phyloP scores from a whole-genome alignment of 2,888 invertebrate genomes.

The Dioctria linearis region DNA sequence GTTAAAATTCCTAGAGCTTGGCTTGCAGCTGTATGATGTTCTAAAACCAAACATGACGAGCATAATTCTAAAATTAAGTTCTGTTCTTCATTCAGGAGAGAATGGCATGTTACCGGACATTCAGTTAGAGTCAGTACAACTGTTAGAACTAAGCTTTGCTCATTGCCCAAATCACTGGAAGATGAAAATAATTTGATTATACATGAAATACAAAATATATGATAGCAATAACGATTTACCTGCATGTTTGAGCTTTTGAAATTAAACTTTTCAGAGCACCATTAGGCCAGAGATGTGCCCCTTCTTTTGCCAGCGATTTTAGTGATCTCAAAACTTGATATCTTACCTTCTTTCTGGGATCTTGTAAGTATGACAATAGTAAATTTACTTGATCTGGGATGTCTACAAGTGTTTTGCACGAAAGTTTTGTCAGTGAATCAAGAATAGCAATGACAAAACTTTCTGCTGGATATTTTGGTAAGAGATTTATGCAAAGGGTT shows the following conservation, averaged over 20 bases:
- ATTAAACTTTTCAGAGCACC: constrained; percentile 71
- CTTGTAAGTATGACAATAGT: constrained; percentile 79
- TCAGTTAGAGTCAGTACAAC: constrained; percentile 68
- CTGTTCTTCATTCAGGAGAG: constrained; percentile 67
- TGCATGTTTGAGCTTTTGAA: constrained; percentile 66
- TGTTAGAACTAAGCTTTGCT: constrained; percentile 68
- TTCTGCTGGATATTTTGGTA: constrained; percentile 84
- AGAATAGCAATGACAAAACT: constrained; percentile 87
- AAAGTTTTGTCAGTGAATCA: constrained; percentile 89
- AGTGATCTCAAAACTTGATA: constrained; percentile 79
- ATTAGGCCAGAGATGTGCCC: constrained; percentile 85
- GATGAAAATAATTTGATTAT: neutral
- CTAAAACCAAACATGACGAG: constrained; percentile 67
- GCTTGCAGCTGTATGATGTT: constrained; percentile 68
- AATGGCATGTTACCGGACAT: constrained; percentile 69
- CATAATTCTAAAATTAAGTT: constrained; percentile 67
- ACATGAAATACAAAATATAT: neutral
- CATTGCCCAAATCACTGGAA: constrained; percentile 64
- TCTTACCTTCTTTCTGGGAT: constrained; percentile 81
- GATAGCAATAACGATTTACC: constrained; percentile 41
- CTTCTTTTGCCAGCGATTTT: constrained; percentile 79
- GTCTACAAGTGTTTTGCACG: constrained; percentile 90
- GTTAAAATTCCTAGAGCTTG: constrained; percentile 69
- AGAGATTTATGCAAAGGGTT: constrained; percentile 80
- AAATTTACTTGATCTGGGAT: constrained; percentile 88